These are phyloP conservation scores for Sebastes hubbsi DNA, from an alignment of 2,797 vertebrate species.

Conservation along the genomic window DNA sequence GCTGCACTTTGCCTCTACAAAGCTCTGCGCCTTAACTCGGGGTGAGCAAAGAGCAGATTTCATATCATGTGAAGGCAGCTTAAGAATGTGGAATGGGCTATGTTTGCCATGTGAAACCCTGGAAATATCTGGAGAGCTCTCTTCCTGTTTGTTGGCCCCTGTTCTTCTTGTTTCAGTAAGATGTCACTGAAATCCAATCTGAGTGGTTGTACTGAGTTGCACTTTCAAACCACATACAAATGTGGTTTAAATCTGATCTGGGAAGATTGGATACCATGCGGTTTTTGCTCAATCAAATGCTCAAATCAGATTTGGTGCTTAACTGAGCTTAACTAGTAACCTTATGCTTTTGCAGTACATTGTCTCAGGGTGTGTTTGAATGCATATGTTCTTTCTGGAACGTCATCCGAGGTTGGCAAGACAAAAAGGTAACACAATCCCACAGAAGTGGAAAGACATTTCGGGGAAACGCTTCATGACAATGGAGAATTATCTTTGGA, in stretches of 20 bases:
- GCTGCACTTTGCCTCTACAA: too few relatives aligned
- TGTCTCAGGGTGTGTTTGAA: background rate
- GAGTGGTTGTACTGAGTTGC: constrained; percentile 11
- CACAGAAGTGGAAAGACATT: constrained; percentile 26
- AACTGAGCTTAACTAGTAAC: background rate
- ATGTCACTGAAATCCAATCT: constrained; percentile 27
- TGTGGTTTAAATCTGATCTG: constrained; percentile 48
- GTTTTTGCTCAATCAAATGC: constrained; percentile 18
- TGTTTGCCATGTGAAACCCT: background rate
- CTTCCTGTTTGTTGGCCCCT: background rate
- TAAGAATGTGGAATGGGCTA: background rate
- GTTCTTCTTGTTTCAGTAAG: background rate
- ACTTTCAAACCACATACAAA: constrained; percentile 39
- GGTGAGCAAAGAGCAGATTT: too few relatives aligned
- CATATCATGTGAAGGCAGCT: too few relatives aligned
- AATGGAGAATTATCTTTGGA: constrained; percentile 30
- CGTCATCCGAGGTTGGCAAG: background rate
- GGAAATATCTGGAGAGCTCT: background rate
- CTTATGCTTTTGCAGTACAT: background rate
- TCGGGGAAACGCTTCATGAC: constrained; percentile 7
- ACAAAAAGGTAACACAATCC: constrained; percentile 20
- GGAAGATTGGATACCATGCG: constrained; percentile 23
- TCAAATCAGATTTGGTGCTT: constrained; percentile 28
- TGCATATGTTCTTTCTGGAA: background rate
- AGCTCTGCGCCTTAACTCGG: too few relatives aligned